Evolutionary conservation across 2,888 invertebrate species (phyloP).

Genomic region (Salticus scenicus): DNA sequence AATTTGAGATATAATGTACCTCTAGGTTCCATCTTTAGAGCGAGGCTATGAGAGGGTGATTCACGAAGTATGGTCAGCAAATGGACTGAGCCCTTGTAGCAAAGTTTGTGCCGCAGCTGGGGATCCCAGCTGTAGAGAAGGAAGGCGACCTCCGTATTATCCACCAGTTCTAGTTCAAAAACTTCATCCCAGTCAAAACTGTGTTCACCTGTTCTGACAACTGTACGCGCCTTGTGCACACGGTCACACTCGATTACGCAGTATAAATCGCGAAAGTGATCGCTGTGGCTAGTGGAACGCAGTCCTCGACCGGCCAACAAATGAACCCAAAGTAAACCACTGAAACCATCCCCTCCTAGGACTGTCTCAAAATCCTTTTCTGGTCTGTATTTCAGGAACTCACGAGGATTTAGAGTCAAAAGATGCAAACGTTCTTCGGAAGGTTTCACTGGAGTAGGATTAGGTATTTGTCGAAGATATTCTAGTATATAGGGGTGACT

Average conservation of each 20-base stretch:
- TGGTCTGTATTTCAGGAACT: conserved; percentile 87
- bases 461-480: conserved; percentile 69
- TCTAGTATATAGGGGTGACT: conserved; percentile 65
- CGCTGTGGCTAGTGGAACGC: conserved; percentile 72
- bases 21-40: conserved; percentile 91
- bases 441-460: conserved; percentile 72
- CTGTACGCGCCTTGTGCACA: conserved; percentile 96
- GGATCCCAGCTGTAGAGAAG: conserved; percentile 99
- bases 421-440: conserved; percentile 70
- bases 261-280: conserved; percentile 86
- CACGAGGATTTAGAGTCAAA: conserved; percentile 76
- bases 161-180: conserved; percentile 96
- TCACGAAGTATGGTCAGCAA: conserved; percentile 70
- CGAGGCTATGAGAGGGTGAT: conserved; percentile 79
- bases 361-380: conserved; percentile 70
- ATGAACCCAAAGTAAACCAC: conserved; percentile 93
- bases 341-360: conserved; percentile 80
- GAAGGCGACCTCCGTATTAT: conserved; percentile 94
- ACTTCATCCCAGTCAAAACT: conserved; percentile 99
- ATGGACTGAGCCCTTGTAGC: conserved; percentile 88
- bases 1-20: conserved; percentile 92
- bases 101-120: conserved; percentile 95
- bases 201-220: conserved; percentile 92
- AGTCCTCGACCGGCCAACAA: conserved; percentile 90
- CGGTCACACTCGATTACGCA: conserved; percentile 98